These are phyloP conservation scores for Lamellibrachia luymesi DNA, from an alignment of 1,140 invertebrate species.

Conservation along the genomic window DNA sequence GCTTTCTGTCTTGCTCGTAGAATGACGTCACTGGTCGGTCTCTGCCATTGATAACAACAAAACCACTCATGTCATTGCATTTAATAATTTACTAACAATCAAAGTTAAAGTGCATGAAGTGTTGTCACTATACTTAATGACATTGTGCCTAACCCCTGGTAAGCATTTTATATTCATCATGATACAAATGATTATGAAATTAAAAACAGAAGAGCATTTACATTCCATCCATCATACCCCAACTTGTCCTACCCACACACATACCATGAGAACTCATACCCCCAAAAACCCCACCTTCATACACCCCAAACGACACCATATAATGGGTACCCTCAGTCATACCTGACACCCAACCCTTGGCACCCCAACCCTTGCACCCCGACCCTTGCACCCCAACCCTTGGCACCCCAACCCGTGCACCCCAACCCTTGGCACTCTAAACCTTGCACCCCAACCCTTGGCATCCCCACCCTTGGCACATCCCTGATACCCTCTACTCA, in stretches of 20 bases:
- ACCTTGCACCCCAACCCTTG: too few species aligned
- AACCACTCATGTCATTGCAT: not conserved
- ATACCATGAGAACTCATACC: too few species aligned
- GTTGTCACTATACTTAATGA: not conserved
- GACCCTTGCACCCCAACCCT: too few species aligned
- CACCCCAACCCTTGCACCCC: too few species aligned
- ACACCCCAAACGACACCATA: too few species aligned
- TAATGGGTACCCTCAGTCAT: too few species aligned
- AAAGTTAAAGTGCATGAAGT: too few species aligned
- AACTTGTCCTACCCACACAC: not conserved
- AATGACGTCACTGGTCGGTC: conserved; percentile 54
- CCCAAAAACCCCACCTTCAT: too few species aligned
- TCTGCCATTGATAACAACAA: conserved; percentile 33
- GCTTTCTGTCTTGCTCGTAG: conserved; percentile 48
- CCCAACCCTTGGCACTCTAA: not conserved
- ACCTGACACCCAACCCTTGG: too few species aligned
- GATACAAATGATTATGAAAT: not conserved
- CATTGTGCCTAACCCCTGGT: not conserved
- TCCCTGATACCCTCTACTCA: conserved; percentile 23
- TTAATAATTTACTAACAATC: too few species aligned
- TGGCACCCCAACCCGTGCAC: not conserved
- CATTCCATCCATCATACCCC: not conserved
- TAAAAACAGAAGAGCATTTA: not conserved
- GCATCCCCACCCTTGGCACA: not conserved
- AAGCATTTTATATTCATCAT: not conserved